Evolutionary conservation across 2,797 vertebrate species (phyloP).

Genomic region (Enteromius unitaeniatus): DNA sequence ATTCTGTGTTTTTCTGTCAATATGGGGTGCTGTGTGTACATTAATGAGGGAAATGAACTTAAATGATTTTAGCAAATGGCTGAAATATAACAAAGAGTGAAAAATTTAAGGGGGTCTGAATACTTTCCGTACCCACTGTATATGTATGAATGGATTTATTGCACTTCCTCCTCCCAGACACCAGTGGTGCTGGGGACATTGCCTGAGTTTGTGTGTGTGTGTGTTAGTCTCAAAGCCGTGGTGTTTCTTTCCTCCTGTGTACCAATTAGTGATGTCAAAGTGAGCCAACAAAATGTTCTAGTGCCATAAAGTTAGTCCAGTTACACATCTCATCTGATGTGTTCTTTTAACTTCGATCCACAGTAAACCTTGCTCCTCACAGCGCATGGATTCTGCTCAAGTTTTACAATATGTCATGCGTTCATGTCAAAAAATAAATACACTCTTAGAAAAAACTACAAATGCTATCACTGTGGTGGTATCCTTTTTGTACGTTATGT

Average conservation of each 20-base stretch:
- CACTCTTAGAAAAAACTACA: background rate
- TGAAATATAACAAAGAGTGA: too few species aligned
- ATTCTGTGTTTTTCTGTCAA: too few species aligned
- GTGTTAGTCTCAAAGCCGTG: background rate
- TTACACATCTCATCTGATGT: background rate
- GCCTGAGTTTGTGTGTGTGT: conserved; percentile 41
- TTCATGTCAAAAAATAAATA: background rate
- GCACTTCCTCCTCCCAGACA: conserved; percentile 34
- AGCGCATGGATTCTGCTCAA: background rate
- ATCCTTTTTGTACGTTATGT: background rate
- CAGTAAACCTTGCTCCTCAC: background rate
- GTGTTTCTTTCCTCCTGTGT: conserved; percentile 34
- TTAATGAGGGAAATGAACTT: too few species aligned
- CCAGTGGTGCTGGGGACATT: conserved; percentile 27
- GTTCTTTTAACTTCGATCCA: conserved; percentile 7
- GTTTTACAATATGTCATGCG: background rate
- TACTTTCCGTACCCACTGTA: too few species aligned
- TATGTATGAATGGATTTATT: background rate
- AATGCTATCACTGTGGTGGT: background rate
- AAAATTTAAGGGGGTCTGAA: too few species aligned
- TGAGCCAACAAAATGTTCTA: conserved; percentile 37
- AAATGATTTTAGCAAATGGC: too few species aligned
- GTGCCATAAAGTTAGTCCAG: background rate
- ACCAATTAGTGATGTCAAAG: conserved; percentile 39
- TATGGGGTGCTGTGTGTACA: too few species aligned